These are phyloP conservation scores for Brachyptera putata DNA, from an alignment of 2,888 invertebrate genomes.

Conservation along the genomic window DNA sequence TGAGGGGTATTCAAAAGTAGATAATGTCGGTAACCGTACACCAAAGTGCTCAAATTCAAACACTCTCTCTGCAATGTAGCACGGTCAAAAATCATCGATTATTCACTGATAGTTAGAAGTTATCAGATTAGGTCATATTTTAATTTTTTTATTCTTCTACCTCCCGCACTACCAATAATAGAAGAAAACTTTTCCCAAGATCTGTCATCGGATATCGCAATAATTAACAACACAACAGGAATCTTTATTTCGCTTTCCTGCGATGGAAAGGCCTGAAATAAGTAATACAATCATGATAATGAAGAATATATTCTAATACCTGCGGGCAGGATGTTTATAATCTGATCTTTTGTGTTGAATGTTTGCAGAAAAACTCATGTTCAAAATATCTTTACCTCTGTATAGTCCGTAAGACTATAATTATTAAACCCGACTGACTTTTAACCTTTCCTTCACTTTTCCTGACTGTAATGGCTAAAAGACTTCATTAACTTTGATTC, in stretches of 20 bases:
- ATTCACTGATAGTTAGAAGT: neutral
- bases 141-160: no score
- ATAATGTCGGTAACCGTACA: neutral
- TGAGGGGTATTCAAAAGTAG: neutral
- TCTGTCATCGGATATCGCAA: neutral
- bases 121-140: slow-evolving; percentile 2
- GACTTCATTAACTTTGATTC: no score
- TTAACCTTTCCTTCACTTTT: slow-evolving; percentile 12
- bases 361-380: neutral
- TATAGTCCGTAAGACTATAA: slow-evolving; percentile 2
- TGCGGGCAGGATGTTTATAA: neutral
- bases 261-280: slow-evolving; percentile 7
- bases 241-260: slow-evolving; percentile 6
- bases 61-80: slow-evolving; percentile 1
- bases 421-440: neutral
- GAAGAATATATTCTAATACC: neutral
- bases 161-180: no score
- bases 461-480: neutral
- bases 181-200: slow-evolving; percentile 8
- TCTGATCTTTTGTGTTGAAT: slow-evolving; percentile 1
- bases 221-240: neutral
- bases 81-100: slow-evolving; percentile 18
- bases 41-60: neutral
- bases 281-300: slow-evolving; percentile 5
- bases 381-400: neutral